Evolutionary conservation across 2,888 invertebrate genomes (phyloP), one percentile per base, ranked within the genome.

Genomic region (Agriopis leucophaearia): DNA sequence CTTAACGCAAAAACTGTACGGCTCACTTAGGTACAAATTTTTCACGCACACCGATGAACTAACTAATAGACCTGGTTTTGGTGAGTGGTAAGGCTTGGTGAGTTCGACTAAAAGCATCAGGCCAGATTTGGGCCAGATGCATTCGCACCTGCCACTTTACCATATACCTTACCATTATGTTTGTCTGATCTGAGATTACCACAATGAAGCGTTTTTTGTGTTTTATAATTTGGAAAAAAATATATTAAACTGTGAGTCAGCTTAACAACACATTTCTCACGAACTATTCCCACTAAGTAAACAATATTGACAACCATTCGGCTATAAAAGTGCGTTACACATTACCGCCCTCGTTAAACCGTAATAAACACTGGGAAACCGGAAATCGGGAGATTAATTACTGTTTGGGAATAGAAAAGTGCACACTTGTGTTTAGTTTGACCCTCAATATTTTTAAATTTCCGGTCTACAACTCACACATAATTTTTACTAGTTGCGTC

Each of bases 241-340:
- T 42, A 8, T 40, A 16, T 1, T 36, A 6, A 56, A 51, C 13
- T 12, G 40, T 56, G 51, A 66, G 60, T 27, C 60, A 59, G 47
- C 13, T 16, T 10, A 61, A 66, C 66, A 48, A 68, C 59, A 59
- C 58, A 44, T 52, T 59, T 64, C 40, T 27, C 36, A 64, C 64
- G 40, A 64, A 64, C 64, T 60, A 61, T 61, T 36, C 18, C 40
- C 54, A 9, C 51, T 42, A 40, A 45, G 69, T 69, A 69, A 69
- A 69, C 69, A 68, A 45, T 60, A 64, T 69, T 60, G 69, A 69
- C 64, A 60, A 15, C 51, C 40, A 47, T 62, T 52, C 44, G 60
- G 61, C 57, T 64, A 60, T 69, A 69, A 69, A 69, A 64, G 60
- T 64, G 69, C 56, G 67, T 57, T 67, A 44, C 50, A 58, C 67